phyloP scores from a whole-genome alignment of 2,113 vertebrate genomes.

The Potamarius usumacintae region DNA sequence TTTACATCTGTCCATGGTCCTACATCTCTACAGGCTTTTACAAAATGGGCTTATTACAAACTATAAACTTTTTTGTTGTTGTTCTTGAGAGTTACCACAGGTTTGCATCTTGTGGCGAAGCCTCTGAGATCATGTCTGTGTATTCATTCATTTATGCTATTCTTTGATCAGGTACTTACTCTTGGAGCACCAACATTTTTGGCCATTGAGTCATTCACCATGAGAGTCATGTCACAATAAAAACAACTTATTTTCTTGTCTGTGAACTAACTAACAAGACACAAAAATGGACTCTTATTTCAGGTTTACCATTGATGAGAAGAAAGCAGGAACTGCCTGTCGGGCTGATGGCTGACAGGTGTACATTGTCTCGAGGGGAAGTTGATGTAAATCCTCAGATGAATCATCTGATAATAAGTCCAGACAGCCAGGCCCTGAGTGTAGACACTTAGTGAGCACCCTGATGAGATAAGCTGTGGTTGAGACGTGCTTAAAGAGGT shows the following conservation, averaged over 20 bases:
- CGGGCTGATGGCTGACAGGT: neutral
- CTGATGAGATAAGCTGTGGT: conserved; percentile 26
- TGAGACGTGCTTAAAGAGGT: conserved; percentile 18
- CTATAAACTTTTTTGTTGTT: neutral
- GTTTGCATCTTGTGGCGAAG: neutral
- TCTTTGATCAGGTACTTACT: too few relatives aligned
- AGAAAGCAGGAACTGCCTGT: neutral
- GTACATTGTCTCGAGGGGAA: neutral
- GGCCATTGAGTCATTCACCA: neutral
- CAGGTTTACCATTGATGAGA: neutral
- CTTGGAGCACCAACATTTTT: too few relatives aligned
- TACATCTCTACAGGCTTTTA: neutral
- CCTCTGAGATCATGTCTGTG: neutral
- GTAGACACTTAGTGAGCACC: conserved; percentile 13
- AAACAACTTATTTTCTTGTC: neutral
- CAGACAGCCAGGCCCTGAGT: neutral
- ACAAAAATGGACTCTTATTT: neutral
- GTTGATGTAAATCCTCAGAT: conserved; percentile 1
- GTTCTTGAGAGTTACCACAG: neutral
- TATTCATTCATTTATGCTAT: too few relatives aligned
- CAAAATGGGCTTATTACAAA: neutral
- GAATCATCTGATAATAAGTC: conserved; percentile 22
- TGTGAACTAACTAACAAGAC: neutral
- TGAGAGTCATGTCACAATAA: too few relatives aligned
- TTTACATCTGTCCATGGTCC: neutral